These are phyloP conservation scores for Sciaenops ocellatus DNA, from an alignment of 2,797 vertebrate genomes.

Conservation along the genomic window DNA sequence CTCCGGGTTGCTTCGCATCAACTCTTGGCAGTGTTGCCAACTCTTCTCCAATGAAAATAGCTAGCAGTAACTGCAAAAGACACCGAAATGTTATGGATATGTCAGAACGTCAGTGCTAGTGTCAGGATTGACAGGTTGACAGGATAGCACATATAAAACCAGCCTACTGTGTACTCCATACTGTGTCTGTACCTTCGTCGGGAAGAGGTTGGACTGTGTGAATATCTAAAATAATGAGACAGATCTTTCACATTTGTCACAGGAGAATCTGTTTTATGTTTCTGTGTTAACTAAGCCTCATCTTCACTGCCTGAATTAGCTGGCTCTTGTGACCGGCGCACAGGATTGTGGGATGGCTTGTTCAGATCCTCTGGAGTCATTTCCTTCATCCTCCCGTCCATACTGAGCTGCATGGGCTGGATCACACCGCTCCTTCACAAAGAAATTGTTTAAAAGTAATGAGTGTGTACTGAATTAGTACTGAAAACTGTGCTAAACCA, in stretches of 20 bases:
- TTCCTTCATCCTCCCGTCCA: conserved; percentile 89
- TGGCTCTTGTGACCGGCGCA: conserved; percentile 73
- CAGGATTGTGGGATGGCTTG: conserved; percentile 78
- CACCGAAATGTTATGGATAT: no score
- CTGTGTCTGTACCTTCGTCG: neutral
- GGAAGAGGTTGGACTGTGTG: neutral
- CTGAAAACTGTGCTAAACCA: neutral
- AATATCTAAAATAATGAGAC: conserved; percentile 2
- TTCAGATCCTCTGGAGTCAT: conserved; percentile 84
- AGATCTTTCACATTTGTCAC: neutral
- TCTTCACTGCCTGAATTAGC: conserved; percentile 75
- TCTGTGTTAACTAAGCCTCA: conserved; percentile 51
- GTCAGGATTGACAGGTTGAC: no score
- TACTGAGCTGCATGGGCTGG: conserved; percentile 92
- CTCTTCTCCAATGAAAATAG: no score
- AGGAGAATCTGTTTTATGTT: neutral
- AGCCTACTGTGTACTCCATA: neutral
- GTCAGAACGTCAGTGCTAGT: no score
- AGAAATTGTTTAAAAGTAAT: neutral
- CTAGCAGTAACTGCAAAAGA: no score
- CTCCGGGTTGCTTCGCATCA: no score
- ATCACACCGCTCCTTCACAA: conserved; percentile 88
- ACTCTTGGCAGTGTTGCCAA: no score
- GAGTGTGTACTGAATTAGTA: neutral
- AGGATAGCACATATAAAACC: neutral